These are phyloP conservation scores for Brachionus angularis DNA, from an alignment of 1,140 invertebrate species.

Conservation along the genomic window DNA sequence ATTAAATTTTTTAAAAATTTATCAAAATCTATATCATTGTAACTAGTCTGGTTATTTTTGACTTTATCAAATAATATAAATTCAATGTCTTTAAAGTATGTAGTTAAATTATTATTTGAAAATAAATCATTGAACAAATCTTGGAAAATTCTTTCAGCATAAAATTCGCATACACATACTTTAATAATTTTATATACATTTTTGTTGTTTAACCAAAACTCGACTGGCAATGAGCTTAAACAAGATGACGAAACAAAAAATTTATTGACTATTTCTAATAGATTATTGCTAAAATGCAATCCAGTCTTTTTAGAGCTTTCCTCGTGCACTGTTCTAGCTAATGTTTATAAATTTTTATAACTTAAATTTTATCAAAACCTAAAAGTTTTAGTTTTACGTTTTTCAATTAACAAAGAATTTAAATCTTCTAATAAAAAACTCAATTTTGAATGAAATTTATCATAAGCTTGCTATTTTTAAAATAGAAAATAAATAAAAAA, in stretches of 20 bases:
- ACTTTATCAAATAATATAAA: not conserved
- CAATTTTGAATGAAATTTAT: not conserved
- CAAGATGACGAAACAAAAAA: not conserved
- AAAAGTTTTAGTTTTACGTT: not conserved
- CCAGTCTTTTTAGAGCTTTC: too few relatives aligned
- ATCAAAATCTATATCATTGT: not conserved
- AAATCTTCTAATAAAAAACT: not conserved
- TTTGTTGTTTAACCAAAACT: conserved; percentile 35
- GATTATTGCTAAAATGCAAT: conserved; percentile 1
- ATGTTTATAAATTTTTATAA: not conserved
- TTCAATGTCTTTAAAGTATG: conserved; percentile 1
- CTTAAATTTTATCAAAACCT: not conserved
- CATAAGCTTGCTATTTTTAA: not conserved
- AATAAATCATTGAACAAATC: not conserved
- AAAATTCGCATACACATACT: conserved; percentile 1
- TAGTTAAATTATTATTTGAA: not conserved
- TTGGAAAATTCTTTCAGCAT: conserved; percentile 23
- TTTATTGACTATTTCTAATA: conserved; percentile 17
- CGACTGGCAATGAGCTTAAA: not conserved
- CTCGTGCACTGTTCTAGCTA: not conserved
- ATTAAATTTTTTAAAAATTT: not conserved
- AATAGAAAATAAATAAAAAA: too few relatives aligned
- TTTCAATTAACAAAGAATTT: not conserved
- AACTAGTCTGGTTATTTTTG: not conserved
- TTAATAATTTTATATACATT: conserved; percentile 1